A percentile compares a stretch with the other conserved stretches of the same genome.
phyloP scores from a whole-genome alignment of 2,113 vertebrate genomes.

The Anolis carolinensis region DNA sequence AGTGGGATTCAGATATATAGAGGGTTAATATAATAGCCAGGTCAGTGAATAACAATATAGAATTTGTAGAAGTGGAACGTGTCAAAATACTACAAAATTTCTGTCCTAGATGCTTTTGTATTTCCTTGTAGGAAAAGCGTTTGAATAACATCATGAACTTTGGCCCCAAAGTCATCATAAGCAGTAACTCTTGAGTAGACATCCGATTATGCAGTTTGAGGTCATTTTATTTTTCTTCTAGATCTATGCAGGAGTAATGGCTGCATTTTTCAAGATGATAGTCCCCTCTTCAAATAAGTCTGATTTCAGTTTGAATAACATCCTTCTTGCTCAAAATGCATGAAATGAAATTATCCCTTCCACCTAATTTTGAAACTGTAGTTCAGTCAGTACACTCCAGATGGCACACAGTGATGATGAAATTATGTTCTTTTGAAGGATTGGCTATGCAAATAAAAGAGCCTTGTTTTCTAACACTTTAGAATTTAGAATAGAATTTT shows the following conservation, averaged over 20 bases:
- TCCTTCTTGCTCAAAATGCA: constrained; percentile 50
- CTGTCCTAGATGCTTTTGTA: not conserved
- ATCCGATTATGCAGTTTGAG: not conserved
- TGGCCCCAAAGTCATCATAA: not conserved
- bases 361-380: constrained; percentile 71
- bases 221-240: constrained; percentile 43
- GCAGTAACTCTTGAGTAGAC: not conserved
- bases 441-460: constrained; percentile 67
- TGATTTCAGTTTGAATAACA: constrained; percentile 59
- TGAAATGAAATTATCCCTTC: constrained; percentile 61
- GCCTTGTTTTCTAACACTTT: constrained; percentile 68
- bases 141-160: not conserved
- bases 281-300: constrained; percentile 60
- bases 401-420: constrained; percentile 79
- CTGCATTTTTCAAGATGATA: constrained; percentile 46
- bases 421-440: constrained; percentile 72
- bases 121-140: not conserved
- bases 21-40: not conserved
- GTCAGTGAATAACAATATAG: not conserved
- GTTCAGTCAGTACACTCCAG: constrained; percentile 77
- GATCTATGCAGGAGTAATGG: constrained; percentile 31
- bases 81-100: not conserved
- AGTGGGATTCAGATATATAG: not conserved
- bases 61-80: not conserved
- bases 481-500: too few species aligned